Evolutionary conservation across 2,888 invertebrate genomes (phyloP).

Genomic region (Gari tellinella): DNA sequence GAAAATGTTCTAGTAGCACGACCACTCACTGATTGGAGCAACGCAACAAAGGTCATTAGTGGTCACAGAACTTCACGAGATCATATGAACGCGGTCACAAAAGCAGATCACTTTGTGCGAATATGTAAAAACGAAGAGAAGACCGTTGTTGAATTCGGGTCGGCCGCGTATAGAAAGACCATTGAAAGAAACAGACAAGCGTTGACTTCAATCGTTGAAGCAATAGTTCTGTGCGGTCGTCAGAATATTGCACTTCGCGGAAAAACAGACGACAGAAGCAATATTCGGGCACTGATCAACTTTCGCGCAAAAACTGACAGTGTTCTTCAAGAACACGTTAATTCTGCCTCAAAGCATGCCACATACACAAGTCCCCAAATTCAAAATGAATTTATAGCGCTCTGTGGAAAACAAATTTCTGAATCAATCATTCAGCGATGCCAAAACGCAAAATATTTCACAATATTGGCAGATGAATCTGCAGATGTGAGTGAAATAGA

Average conservation of each 20-base stretch:
- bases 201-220: conserved; percentile 9
- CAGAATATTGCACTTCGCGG: conserved; percentile 13
- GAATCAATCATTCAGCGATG: neutral
- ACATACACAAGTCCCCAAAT: conserved; percentile 9
- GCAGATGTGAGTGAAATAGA: conserved; percentile 23
- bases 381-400: conserved; percentile 13
- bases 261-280: conserved; percentile 18
- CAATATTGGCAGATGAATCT: conserved; percentile 21
- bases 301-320: conserved; percentile 1
- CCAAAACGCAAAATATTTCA: conserved; percentile 7
- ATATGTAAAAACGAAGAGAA: neutral
- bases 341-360: conserved; percentile 4
- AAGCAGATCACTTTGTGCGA: conserved; percentile 8
- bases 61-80: conserved; percentile 4
- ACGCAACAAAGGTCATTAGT: conserved; percentile 10
- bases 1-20: neutral
- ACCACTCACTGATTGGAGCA: conserved; percentile 12
- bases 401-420: conserved; percentile 16
- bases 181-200: conserved; percentile 3
- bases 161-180: conserved; percentile 1
- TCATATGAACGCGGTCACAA: conserved; percentile 2
- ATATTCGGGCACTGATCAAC: conserved; percentile 4
- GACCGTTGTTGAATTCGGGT: neutral
- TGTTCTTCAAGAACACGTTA: neutral
- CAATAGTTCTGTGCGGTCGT: conserved; percentile 5